Base-by-base conservation (phyloP, 2,113 vertebrate species). In the Oreochromis aureus region DNA sequence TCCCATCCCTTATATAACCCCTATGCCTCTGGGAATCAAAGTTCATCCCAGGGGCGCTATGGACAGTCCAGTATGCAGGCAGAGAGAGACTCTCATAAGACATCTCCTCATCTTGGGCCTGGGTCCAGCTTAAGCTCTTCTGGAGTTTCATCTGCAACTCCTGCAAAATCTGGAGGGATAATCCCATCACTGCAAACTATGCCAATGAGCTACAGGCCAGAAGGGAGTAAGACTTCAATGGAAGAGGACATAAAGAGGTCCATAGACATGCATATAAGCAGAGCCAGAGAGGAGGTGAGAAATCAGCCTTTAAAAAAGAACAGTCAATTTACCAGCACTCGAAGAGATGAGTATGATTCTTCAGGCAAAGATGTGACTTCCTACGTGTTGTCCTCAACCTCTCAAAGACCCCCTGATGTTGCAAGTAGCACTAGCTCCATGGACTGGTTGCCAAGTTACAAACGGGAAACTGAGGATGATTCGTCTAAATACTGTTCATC, bases 1-100 rank as follows among this genome's bases (percentile, higher is more conserved):
- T 55, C 54, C n/a, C 95, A 96, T 94, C 96, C 96, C n/a, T 92
- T 87, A 88, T 98, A 97, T 89, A 97, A 97, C 95, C 97, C 97
- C 41, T 97, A 97, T 96, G 97, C 96, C 61, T 93, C 96, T 89
- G 96, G 95, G 18, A 87, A 80, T 24, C 97, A 94, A 89, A 96
- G 96, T 91, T 95, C 97, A 3, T 85, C 58, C 44, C 90, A 92
- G 58, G 87, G 86, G 8, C 83, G 44, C 16, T 91, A 88, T 88
- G 90, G 91, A 55, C 39, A 24, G 9, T 5, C 90, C 94, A 89
- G 95, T 95, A 86, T 94, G 95, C 81, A 96, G 92, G 44, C 96
- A 96, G 83, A 95, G 73, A 90, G 96, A 82, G 97, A 98, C 90
- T 86, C 87, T 56, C 63, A 92, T 79, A 95, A 91, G 34, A 82